Evolutionary conservation across 92 coral and sea anemone species (phyloP), one percentile per base, ranked within the genome.

Genomic region (Phymanthus crucifer): DNA sequence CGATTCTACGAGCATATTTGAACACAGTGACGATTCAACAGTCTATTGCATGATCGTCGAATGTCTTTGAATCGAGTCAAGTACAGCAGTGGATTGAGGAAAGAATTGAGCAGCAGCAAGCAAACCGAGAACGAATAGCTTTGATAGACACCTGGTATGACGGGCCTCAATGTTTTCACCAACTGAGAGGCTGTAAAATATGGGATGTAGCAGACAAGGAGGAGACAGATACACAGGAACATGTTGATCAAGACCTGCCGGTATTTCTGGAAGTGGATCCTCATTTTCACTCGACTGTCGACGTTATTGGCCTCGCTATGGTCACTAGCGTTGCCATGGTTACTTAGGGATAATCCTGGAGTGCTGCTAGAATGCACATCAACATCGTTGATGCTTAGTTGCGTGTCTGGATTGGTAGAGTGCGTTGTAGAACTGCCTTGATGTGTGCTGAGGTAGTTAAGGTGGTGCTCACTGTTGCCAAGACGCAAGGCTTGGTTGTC

Each of bases 81-180:
- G 58, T 58, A 74, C 65, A 74, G 36, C 36, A 74, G 0, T n/a
- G 78, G 58, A 17, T 74, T 74, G 24, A 74, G 27, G 9, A 76
- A 58, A 29, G 80, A 76, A 29, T 76, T 31, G 18, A 76, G 16
- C 34, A 76, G 31, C 40, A 66, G 45, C 11, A 76, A 7, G 33
- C 36, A 76, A 17, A 76, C 70, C 5, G 80, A 66, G 27, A 52
- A 76, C 26, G 50, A 33, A 58, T 57, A 61, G 34, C 68, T 61
- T 29, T 61, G 68, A 29, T 61, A 61, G 34, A 61, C 68, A 61
- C 0, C 68, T 29, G 68, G 32, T 8, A 11, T 11, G 1, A 16
- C 2, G 29, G 68, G 68, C 26, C 68, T 18, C 33, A 2, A n/a
- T 26, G 68, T 10, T 24, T 61, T 24, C 8, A 61, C 2, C 68